These are phyloP conservation scores for Cisticola juncidis DNA, from an alignment of 2,113 vertebrate genomes.

Conservation along the genomic window DNA sequence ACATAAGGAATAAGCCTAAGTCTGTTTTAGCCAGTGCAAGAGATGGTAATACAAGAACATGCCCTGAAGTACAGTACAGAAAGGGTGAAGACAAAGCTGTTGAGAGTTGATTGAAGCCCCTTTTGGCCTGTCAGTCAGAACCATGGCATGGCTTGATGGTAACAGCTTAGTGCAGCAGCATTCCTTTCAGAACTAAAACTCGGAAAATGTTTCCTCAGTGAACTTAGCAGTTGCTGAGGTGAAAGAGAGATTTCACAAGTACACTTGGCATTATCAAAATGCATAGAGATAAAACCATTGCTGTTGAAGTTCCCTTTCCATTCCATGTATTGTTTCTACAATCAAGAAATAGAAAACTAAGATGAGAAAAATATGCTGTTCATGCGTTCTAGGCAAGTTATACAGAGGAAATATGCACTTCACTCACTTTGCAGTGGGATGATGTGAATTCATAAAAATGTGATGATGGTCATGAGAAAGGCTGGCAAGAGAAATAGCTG, in stretches of 20 bases:
- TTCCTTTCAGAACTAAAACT: not conserved
- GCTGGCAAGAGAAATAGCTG: not conserved
- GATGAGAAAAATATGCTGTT: not conserved
- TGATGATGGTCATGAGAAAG: not conserved
- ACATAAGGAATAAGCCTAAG: not conserved
- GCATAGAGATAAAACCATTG: not conserved
- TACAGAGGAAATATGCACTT: not conserved
- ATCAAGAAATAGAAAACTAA: not conserved
- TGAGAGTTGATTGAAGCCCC: not conserved
- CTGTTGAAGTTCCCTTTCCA: not conserved
- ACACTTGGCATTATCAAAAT: not conserved
- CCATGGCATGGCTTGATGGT: not conserved
- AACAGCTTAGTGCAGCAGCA: not conserved
- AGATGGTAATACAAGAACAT: not conserved
- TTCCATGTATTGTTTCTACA: not conserved
- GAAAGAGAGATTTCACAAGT: not conserved
- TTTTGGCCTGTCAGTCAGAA: not conserved
- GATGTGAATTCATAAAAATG: not conserved
- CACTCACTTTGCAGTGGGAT: not conserved
- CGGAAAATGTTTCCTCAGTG: not conserved
- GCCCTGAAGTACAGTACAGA: not conserved
- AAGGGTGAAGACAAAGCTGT: not conserved
- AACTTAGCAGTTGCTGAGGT: not conserved
- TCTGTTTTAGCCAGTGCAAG: not conserved
- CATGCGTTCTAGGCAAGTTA: not conserved